Conservation (phyloP, 2,888 invertebrate genomes). For the Euzophera pinguis region DNA sequence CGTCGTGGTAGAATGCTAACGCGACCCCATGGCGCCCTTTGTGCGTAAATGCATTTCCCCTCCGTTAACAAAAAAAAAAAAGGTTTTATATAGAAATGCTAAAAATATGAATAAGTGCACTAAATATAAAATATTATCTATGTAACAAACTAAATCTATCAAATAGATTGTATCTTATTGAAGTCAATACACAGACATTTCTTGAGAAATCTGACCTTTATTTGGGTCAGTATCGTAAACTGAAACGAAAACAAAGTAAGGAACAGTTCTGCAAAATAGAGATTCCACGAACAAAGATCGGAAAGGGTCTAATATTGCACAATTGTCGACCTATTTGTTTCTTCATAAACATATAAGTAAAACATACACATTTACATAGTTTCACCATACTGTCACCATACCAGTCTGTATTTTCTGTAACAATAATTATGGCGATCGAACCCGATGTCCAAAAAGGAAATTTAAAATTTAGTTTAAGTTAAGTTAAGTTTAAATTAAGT, state of each 20-base stretch:
- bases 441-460: too few species aligned
- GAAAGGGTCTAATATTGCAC: conserved; percentile 19
- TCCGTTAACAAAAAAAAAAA: too few species aligned
- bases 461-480: too few species aligned
- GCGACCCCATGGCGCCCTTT: too few species aligned
- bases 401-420: neutral
- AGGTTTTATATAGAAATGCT: too few species aligned
- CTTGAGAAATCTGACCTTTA: conserved; percentile 22
- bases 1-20: too few species aligned
- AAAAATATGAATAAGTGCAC: neutral
- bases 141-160: neutral
- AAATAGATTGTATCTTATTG: neutral
- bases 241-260: conserved; percentile 24
- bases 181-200: conserved; percentile 13
- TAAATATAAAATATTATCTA: neutral
- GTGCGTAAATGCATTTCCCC: too few species aligned
- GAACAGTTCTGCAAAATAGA: conserved; percentile 14
- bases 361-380: neutral
- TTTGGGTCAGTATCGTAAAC: conserved; percentile 22
- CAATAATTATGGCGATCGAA: neutral
- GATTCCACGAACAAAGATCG: conserved; percentile 14
- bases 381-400: too few species aligned
- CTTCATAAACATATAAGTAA: neutral
- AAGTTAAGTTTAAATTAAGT: too few species aligned
- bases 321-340: conserved; percentile 8